A percentile compares a stretch with the other conserved stretches of the same genome.
Conservation (phyloP, 2,797 vertebrate species). For the Microctenopoma stevenorrisi region DNA sequence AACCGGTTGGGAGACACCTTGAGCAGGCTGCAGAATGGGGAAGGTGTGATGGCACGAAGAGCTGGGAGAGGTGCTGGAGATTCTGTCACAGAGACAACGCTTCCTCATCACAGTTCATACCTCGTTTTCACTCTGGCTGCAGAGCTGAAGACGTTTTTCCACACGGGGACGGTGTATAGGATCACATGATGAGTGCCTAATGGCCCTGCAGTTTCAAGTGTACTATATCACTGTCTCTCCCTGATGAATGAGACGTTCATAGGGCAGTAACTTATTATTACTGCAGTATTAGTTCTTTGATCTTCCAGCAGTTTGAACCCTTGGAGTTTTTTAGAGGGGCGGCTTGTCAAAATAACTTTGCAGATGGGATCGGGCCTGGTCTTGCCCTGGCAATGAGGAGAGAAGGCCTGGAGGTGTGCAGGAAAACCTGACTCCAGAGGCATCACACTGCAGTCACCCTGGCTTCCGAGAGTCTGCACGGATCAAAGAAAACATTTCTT, state of each 20-base stretch:
- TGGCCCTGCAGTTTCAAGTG: slow-evolving; percentile 75
- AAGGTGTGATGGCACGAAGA: slow-evolving; percentile 8
- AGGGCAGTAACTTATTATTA: slow-evolving; percentile 75
- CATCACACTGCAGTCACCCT: slow-evolving; percentile 26
- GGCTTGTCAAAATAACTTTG: slow-evolving; percentile 79
- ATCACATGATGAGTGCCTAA: slow-evolving; percentile 71
- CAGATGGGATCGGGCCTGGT: slow-evolving; percentile 77
- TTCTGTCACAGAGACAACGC: not conserved
- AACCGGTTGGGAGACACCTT: slow-evolving; percentile 44
- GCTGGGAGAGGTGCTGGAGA: not conserved
- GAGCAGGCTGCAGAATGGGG: slow-evolving; percentile 11
- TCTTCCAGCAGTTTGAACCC: slow-evolving; percentile 77
- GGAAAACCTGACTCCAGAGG: slow-evolving; percentile 51
- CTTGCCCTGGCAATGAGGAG: slow-evolving; percentile 70
- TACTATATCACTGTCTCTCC: slow-evolving; percentile 65
- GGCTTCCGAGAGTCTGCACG: slow-evolving; percentile 19
- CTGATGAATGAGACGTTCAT: slow-evolving; percentile 75
- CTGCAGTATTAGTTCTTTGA: slow-evolving; percentile 77
- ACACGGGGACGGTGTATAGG: slow-evolving; percentile 44
- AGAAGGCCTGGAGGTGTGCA: slow-evolving; percentile 70
- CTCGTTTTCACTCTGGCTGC: slow-evolving; percentile 19
- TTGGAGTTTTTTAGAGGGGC: slow-evolving; percentile 70
- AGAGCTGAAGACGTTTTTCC: slow-evolving; percentile 65
- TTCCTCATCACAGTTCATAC: slow-evolving; percentile 29
- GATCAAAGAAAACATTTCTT: slow-evolving; percentile 27